phyloP scores from a whole-genome alignment of 1,140 invertebrate species.

The Lepidotrigona ventralis region DNA sequence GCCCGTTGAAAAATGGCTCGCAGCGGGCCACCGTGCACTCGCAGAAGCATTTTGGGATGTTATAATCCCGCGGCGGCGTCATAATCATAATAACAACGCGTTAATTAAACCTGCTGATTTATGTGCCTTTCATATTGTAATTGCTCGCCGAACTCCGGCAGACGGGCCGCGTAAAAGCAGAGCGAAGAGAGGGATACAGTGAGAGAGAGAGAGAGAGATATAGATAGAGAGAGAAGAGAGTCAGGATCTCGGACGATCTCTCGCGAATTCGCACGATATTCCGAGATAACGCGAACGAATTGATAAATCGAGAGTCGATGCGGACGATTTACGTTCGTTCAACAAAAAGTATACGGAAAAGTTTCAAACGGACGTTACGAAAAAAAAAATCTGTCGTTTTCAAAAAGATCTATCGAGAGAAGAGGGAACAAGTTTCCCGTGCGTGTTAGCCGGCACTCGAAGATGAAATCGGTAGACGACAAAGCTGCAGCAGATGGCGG shows the following conservation, averaged over 20 bases:
- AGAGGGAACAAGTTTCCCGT: not conserved
- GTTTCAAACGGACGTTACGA: too few species aligned
- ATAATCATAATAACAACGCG: constrained; percentile 79
- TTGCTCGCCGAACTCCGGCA: constrained; percentile 75
- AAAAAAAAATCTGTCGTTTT: too few species aligned
- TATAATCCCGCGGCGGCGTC: constrained; percentile 69
- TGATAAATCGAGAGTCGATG: constrained; percentile 75
- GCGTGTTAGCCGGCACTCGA: not conserved
- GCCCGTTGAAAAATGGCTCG: constrained; percentile 51
- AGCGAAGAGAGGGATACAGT: too few species aligned
- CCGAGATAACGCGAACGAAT: constrained; percentile 75
- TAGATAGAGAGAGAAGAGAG: constrained; percentile 15
- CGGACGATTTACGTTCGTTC: too few species aligned
- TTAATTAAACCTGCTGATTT: constrained; percentile 78
- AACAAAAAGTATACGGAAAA: too few species aligned
- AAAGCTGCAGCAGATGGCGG: too few species aligned
- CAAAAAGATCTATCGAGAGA: too few species aligned
- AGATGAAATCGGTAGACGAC: not conserved
- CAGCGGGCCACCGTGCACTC: not conserved
- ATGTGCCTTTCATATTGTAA: constrained; percentile 80
- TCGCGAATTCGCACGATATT: constrained; percentile 67
- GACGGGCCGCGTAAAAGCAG: constrained; percentile 59
- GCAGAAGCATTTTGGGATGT: constrained; percentile 61
- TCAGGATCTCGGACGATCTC: constrained; percentile 59
- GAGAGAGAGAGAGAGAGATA: too few species aligned